Base-by-base conservation (phyloP, 2,113 vertebrate genomes). In the Salvelinus namaycush region DNA sequence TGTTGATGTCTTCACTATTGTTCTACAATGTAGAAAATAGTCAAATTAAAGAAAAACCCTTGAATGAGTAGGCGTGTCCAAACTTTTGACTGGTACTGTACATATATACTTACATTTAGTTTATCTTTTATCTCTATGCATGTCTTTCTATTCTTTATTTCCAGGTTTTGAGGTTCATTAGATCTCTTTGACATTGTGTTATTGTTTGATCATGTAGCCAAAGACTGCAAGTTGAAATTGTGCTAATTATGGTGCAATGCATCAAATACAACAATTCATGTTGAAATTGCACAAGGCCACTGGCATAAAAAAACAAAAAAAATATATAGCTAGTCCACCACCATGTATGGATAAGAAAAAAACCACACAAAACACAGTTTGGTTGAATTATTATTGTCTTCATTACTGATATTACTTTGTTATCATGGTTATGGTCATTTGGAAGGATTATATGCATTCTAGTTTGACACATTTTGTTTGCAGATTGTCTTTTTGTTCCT, bases 401-500 rank as follows among this genome's bases (percentile, higher is more conserved):
- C 89, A 91, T 93, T 92, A 84, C 88, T 92, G 83, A 89, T 90
- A 81, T 90, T 87, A 84, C 76, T 86, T 18, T 54, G 5, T 90
- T 78, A 48, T 88, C 83, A 89, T 85, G 87, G 87, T 83, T 91
- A 91, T 91, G 82, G 89, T 83, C 83, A 89, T 90, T 90, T 90
- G 87, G 79, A 88, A 91, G 79, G 86, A 83, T 87, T 89, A 92
- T 87, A 91, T 89, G 87, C 79, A 86, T 85, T 83, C 76, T 69
- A 69, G 80, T 82, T 85, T 68, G 80, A 75, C 78, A 78, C 78
- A 80, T 72, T 75, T 59, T 80, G 66, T 87, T 82, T 87, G 86
- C 74, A 90, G 92, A 93, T 92, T 93, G 90, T 93, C 91, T 88
- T 84, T 86, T 87, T 90, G 86, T 84, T 82, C 83, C 90, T 76